Conservation (phyloP, 2,888 invertebrate genomes). For the Hoplodrina blanda region DNA sequence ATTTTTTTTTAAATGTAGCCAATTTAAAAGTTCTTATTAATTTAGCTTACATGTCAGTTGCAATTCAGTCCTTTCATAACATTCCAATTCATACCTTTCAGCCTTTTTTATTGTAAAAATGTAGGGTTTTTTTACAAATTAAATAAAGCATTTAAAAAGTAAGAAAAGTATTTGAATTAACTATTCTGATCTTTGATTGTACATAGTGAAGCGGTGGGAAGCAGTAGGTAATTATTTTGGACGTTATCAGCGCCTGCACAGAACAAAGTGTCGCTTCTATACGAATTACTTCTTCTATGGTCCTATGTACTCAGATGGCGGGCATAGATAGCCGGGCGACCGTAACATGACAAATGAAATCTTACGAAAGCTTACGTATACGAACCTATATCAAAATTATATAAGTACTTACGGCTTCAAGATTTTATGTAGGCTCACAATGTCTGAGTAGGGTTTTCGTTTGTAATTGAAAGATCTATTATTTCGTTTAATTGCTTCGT, state of each 20-base stretch:
- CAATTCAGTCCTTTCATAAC: too few species aligned
- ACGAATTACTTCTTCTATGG: background rate
- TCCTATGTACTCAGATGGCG: constrained; percentile 10
- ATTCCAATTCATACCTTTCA: too few species aligned
- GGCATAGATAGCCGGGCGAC: constrained; percentile 18
- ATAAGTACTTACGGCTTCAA: constrained; percentile 12
- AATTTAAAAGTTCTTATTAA: too few species aligned
- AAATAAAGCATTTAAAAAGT: too few species aligned
- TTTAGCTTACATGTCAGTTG: too few species aligned
- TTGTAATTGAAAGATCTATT: constrained; percentile 56
- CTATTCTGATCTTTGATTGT: too few species aligned
- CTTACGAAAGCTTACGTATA: constrained; percentile 17
- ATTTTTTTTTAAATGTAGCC: too few species aligned
- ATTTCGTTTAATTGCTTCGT: constrained; percentile 40
- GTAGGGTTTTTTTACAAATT: too few species aligned
- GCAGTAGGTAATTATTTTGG: too few species aligned
- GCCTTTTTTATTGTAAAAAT: too few species aligned
- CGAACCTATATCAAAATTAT: constrained; percentile 36
- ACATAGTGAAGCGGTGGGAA: too few species aligned
- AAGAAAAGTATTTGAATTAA: too few species aligned
- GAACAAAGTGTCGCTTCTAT: constrained; percentile 1
- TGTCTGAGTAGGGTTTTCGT: constrained; percentile 40
- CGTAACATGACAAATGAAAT: constrained; percentile 52
- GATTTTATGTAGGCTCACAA: constrained; percentile 29
- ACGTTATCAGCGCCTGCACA: background rate